Evolutionary conservation across 2,113 vertebrate species (phyloP).

Genomic region (Chamaea fasciata): DNA sequence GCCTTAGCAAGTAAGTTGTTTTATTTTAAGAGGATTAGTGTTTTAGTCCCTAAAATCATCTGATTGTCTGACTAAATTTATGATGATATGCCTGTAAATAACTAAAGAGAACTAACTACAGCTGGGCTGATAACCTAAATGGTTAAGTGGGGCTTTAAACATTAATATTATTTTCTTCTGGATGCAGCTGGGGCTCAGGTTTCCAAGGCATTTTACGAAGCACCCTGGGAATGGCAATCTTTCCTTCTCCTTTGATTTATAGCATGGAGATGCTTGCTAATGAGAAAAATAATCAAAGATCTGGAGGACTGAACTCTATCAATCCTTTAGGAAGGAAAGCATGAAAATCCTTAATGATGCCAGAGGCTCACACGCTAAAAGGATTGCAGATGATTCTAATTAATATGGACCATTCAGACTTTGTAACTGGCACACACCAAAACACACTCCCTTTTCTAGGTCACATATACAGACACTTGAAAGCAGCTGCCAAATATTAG

Average conservation of each 20-base stretch:
- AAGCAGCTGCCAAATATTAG: slow-evolving; percentile 34
- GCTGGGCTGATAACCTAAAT: background rate
- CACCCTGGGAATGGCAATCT: slow-evolving; percentile 39
- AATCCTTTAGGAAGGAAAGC: slow-evolving; percentile 47
- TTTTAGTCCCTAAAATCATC: slow-evolving; percentile 14
- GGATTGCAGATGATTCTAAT: slow-evolving; percentile 57
- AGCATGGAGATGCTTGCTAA: slow-evolving; percentile 38
- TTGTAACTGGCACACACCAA: background rate
- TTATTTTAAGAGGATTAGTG: slow-evolving; percentile 21
- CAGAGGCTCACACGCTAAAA: slow-evolving; percentile 44
- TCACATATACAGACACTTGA: slow-evolving; percentile 28
- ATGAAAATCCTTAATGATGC: slow-evolving; percentile 59
- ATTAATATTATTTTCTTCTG: slow-evolving; percentile 14
- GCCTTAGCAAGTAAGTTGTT: background rate
- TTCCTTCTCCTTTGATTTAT: slow-evolving; percentile 46
- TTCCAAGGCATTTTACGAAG: slow-evolving; percentile 43
- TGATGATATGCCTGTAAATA: slow-evolving; percentile 17
- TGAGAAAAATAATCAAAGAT: slow-evolving; percentile 63
- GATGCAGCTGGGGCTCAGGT: slow-evolving; percentile 32
- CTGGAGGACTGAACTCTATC: slow-evolving; percentile 15
- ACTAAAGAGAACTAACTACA: background rate
- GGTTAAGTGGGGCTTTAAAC: background rate
- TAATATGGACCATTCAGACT: slow-evolving; percentile 34
- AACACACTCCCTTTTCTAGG: slow-evolving; percentile 46
- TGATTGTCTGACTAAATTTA: background rate